phyloP scores from a whole-genome alignment of 2,797 vertebrate species.

The Dicrostonyx torquatus region DNA sequence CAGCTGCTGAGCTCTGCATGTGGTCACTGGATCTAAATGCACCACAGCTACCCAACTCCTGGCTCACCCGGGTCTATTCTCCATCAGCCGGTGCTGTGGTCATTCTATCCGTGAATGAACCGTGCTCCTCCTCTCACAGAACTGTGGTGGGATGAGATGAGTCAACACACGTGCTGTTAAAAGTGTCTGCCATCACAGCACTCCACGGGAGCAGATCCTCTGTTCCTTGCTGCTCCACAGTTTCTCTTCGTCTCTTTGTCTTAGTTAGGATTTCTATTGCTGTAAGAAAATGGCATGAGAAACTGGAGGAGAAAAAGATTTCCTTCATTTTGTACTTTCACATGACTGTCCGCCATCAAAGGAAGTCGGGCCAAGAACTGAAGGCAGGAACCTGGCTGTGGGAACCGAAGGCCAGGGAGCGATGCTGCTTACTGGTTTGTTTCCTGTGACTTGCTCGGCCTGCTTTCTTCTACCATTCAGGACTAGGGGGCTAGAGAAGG shows the following conservation, averaged over 20 bases:
- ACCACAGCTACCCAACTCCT: background rate
- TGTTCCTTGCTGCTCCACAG: background rate
- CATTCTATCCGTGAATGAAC: background rate
- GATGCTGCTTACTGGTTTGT: background rate
- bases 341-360: background rate
- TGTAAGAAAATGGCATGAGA: background rate
- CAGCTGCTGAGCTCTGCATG: background rate
- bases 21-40: background rate
- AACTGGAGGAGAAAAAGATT: background rate
- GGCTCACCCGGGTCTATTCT: background rate
- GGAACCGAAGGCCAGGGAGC: background rate
- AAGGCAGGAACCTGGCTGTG: background rate
- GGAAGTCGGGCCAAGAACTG: background rate
- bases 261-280: background rate
- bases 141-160: background rate
- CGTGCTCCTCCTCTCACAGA: fast-evolving
- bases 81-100: background rate
- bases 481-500: background rate
- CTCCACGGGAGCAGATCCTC: background rate
- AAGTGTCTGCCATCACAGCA: background rate
- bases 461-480: background rate
- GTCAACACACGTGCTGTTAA: background rate
- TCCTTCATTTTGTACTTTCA: background rate
- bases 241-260: background rate
- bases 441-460: background rate